Percentiles rank a stretch among this genome's conserved stretches.
Conservation (phyloP, 2,888 invertebrate species). For the Apamea anceps region DNA sequence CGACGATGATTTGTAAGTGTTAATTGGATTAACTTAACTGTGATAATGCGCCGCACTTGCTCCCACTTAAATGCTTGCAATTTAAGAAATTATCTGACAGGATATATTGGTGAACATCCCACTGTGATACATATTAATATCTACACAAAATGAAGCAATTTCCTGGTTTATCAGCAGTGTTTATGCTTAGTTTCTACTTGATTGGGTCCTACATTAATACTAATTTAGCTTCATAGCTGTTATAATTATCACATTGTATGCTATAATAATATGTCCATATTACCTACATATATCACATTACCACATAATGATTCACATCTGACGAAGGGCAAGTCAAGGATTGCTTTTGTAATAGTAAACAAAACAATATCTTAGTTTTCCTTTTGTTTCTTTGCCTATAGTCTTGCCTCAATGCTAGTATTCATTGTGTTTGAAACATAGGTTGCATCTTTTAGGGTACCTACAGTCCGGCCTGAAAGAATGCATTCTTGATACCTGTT, state of each 20-base stretch:
- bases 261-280: not conserved
- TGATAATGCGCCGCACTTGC: slow-evolving; percentile 31
- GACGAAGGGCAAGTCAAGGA: slow-evolving; percentile 27
- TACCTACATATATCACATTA: not conserved
- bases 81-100: not conserved
- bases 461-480: not conserved
- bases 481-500: not conserved
- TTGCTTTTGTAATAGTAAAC: slow-evolving; percentile 8
- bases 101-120: not conserved
- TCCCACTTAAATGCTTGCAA: not conserved
- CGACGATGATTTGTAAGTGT: slow-evolving; percentile 88
- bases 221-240: slow-evolving; percentile 10
- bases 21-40: slow-evolving; percentile 45
- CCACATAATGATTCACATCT: slow-evolving; percentile 34
- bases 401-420: not conserved
- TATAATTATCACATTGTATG: not conserved
- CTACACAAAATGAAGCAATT: not conserved
- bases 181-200: slow-evolving; percentile 4
- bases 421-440: not conserved
- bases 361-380: slow-evolving; percentile 23
- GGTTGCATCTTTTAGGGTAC: not conserved
- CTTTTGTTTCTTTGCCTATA: slow-evolving; percentile 5
- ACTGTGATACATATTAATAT: slow-evolving; percentile 4
- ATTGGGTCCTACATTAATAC: slow-evolving; percentile 5
- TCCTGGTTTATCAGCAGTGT: not conserved